phyloP scores from a whole-genome alignment of 53 echinoderm and acorn worm species.

The Echinometra lucunter region DNA sequence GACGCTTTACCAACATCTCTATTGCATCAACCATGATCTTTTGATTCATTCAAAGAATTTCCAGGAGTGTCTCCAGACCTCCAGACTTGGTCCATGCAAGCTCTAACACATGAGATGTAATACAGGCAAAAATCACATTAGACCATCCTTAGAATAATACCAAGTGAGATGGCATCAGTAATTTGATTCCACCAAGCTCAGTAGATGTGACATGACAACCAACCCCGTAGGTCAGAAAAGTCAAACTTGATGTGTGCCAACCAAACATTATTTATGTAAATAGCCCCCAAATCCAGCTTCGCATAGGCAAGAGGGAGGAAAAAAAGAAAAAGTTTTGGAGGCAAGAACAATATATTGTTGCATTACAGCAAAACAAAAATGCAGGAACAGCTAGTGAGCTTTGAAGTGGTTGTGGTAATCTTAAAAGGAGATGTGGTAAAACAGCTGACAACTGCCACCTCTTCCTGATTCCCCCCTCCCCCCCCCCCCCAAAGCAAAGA shows the following conservation, averaged over 20 bases:
- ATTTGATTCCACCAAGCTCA: background rate
- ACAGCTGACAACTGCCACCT: too few relatives aligned
- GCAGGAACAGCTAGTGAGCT: background rate
- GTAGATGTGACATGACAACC: conserved; percentile 13
- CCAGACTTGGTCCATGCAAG: background rate
- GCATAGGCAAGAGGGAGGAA: background rate
- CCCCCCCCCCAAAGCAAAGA: too few relatives aligned
- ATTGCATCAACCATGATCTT: too few relatives aligned
- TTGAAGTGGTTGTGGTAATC: background rate
- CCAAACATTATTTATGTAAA: conserved; percentile 29
- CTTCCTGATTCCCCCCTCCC: too few relatives aligned
- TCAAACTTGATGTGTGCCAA: conserved; percentile 30
- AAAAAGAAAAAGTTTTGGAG: background rate
- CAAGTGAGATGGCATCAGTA: background rate
- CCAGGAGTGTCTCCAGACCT: background rate
- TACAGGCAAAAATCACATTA: conserved; percentile 21
- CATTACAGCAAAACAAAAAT: background rate
- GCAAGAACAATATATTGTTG: background rate
- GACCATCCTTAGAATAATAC: background rate
- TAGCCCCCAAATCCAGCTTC: background rate
- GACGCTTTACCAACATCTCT: too few relatives aligned
- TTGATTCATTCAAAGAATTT: background rate
- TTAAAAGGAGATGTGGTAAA: background rate
- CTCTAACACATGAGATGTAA: background rate
- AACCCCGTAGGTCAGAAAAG: background rate